Evolutionary conservation across 2,113 vertebrate genomes (phyloP), one percentile per base, ranked within the genome.

Genomic region (Polypterus senegalus): DNA sequence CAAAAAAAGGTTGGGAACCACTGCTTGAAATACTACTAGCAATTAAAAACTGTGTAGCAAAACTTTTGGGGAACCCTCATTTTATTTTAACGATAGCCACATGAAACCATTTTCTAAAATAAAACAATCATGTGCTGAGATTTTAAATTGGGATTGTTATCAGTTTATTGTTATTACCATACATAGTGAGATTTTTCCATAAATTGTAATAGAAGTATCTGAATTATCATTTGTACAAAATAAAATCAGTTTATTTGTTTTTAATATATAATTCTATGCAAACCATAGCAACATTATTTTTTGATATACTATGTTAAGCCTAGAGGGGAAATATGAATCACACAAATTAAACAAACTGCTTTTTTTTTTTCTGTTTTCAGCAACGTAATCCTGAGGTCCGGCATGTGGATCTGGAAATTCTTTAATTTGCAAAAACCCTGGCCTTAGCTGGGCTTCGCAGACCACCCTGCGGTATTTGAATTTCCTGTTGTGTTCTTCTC

Each of bases 371-470:
- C 57, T 65, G 55, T 84, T 82, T 82, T 46, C 74, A 99, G 96
- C 88, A 93, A 92, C 85, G 91, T 47, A 97, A 99, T 80, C 96
- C 95, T 27, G 96, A 99, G 67, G 86, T 99, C 62, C 95, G 96
- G 49, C 96, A 99, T 1, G 93, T 98, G 6, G 96, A 99, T 78
- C 81, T 99, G 85, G 96, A 99, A 79, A 99, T 99, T 59, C 63
- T 99, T 57, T 99, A 88, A 63, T 67, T 63, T 70, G 64, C 54
- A 66, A 68, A 78, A 68, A 69, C 57, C 59, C 44, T 68, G 71
- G 72, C 67, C 51, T 67, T 76, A 56, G 62, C 27, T 27, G 27
- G 27, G 27, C 27, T 27, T 27, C 27, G 2, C 27, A 27, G 27
- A 27, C 27, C 27, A 27, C 27, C 27, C 27, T 27, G 27, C 27